Base-by-base conservation (phyloP, 2,113 vertebrate species). In the Grantiella picta region DNA sequence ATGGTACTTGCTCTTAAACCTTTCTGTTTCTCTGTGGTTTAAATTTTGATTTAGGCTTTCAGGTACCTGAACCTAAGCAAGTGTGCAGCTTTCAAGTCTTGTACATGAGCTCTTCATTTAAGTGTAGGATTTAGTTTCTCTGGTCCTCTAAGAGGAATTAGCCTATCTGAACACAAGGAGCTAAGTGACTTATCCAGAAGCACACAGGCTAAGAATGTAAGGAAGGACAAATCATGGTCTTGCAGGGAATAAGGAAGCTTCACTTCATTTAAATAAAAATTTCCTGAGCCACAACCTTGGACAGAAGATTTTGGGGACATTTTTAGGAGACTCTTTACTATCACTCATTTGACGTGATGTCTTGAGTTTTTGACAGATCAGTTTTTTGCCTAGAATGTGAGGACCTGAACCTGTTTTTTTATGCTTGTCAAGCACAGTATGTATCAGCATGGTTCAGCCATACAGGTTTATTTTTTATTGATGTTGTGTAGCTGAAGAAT, bases 1-100 rank as follows among this genome's bases (percentile, higher is more conserved):
- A 98, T 99, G 99, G 99, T 99, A 98, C 33, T 47, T 95, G 16
- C 61, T 86, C 93, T 97, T 85, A 61, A 71, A 52, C 28, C 10
- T 81, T 71, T 81, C n/a, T 69, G 1, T 78, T 83, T 66, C 33
- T 73, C 22, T 77, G 45, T 61, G 11, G 5, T 49, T 92, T 90
- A 57, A 65, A 50, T 82, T 53, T 78, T 78, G 83, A 56, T 72
- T 61, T 64, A 77, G 52, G 12, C 8, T 85, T 78, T 64, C 17
- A 60, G 11, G 38, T 80, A 95, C 20, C n/a, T 61, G 47, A 72
- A 29, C 25, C 33, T 64, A 78, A 54, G 38, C 22, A 76, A 82
- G 10, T 16, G 7, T 25, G 33, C 27, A 49, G 12, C 65, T 86
- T 91, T 78, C 49, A 86, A 33, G 18, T 15, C 17, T 29, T 29